phyloP scores from a whole-genome alignment of 2,797 vertebrate genomes.

The Meda fulgida region DNA sequence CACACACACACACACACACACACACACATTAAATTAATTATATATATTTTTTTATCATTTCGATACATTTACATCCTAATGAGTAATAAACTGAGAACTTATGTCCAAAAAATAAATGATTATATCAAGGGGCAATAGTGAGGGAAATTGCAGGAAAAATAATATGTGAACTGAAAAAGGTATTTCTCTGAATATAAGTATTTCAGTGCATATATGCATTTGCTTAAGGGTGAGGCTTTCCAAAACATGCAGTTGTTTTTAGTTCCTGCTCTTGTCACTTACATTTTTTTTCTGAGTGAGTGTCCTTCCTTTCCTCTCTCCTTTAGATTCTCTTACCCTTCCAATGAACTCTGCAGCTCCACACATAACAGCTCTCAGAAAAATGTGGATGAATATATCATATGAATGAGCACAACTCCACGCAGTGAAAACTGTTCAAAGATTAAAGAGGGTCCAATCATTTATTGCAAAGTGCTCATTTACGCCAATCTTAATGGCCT shows the following conservation, averaged over 20 bases:
- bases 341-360: constrained; percentile 44
- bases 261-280: constrained; percentile 32
- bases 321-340: constrained; percentile 45
- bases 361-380: constrained; percentile 18
- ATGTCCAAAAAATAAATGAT: neutral
- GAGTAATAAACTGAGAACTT: neutral
- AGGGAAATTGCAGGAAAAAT: neutral
- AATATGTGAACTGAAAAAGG: neutral
- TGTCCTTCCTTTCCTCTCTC: constrained; percentile 18
- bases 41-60: neutral
- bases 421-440: constrained; percentile 29
- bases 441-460: constrained; percentile 46
- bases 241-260: constrained; percentile 28
- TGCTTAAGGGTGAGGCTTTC: constrained; percentile 11
- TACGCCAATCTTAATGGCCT: constrained; percentile 48
- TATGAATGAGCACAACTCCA: constrained; percentile 39
- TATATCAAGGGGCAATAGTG: neutral
- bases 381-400: constrained; percentile 48
- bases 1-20: too few relatives aligned
- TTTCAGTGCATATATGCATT: constrained; percentile 13
- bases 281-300: constrained; percentile 2
- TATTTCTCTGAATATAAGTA: constrained; percentile 17
- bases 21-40: neutral
- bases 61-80: neutral
- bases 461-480: constrained; percentile 47